phyloP scores from a whole-genome alignment of 2,888 invertebrate genomes.

The Agrypnus murinus region DNA sequence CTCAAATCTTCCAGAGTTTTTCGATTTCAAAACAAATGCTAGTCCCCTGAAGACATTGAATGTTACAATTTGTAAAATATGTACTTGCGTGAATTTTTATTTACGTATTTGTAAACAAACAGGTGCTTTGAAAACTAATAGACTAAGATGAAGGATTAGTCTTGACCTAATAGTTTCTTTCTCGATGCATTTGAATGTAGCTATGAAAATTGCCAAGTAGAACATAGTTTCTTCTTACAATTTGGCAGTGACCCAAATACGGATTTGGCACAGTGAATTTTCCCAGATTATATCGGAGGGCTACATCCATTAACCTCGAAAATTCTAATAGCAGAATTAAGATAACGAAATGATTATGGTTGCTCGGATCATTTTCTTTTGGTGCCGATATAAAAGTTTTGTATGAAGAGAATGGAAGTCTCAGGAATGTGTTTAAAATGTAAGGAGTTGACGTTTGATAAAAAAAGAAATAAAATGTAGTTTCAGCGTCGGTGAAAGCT shows the following conservation, averaged over 20 bases:
- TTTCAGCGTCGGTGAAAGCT: conserved; percentile 9
- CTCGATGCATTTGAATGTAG: neutral
- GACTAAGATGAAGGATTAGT: conserved; percentile 5
- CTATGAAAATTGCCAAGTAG: conserved; percentile 37
- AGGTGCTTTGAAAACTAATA: conserved; percentile 1
- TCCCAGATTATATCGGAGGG: conserved; percentile 38
- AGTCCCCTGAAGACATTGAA: neutral
- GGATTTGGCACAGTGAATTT: conserved; percentile 35
- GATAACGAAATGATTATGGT: conserved; percentile 47
- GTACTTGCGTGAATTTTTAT: neutral
- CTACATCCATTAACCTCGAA: conserved; percentile 46
- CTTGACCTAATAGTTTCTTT: conserved; percentile 7
- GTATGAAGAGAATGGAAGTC: conserved; percentile 23
- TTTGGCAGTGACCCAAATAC: conserved; percentile 47
- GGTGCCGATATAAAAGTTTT: conserved; percentile 13
- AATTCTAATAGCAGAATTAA: conserved; percentile 36
- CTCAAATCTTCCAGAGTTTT: conserved; percentile 21
- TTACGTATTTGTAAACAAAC: conserved; percentile 13
- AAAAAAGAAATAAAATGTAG: neutral
- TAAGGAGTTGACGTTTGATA: too few species aligned
- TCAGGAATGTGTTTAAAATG: neutral
- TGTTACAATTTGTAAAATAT: conserved; percentile 4
- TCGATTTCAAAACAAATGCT: conserved; percentile 21
- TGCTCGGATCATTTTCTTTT: conserved; percentile 33
- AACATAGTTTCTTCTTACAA: conserved; percentile 38